Evolutionary conservation across 64 coral and sea anemone genomes (phyloP).

Genomic region (Astreopora myriophthalma): DNA sequence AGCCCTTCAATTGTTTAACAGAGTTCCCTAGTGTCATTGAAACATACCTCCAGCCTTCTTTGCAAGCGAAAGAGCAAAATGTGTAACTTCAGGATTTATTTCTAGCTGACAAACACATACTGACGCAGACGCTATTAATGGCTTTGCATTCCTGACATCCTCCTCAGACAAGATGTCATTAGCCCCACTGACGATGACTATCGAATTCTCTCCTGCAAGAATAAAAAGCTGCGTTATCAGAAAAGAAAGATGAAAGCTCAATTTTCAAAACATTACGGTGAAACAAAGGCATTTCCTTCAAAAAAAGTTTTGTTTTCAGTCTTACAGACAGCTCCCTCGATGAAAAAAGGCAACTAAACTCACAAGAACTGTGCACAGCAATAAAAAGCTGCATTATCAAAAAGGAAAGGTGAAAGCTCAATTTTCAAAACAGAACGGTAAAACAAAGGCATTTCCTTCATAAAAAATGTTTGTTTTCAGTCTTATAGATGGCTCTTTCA

Average conservation of each 20-base stretch:
- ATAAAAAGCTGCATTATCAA: not conserved
- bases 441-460: too few species aligned
- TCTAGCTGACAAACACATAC: conserved; percentile 96
- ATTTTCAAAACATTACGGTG: too few species aligned
- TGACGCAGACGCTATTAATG: conserved; percentile 78
- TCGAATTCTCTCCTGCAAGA: conserved; percentile 93
- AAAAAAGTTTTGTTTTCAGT: too few species aligned
- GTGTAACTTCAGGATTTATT: conserved; percentile 95
- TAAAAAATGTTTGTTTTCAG: too few species aligned
- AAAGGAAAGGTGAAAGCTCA: not conserved
- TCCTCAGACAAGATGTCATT: conserved; percentile 85
- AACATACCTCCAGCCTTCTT: conserved; percentile 88
- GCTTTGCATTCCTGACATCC: conserved; percentile 79
- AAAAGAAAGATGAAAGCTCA: not conserved
- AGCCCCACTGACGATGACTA: conserved; percentile 94
- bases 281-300: too few species aligned
- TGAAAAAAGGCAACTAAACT: too few species aligned
- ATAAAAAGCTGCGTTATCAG: not conserved
- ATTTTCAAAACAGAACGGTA: too few species aligned
- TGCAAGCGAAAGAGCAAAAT: conserved; percentile 81
- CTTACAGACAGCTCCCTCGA: too few species aligned
- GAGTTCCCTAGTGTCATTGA: not conserved
- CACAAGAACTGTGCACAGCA: too few species aligned
- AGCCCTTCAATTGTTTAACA: not conserved
- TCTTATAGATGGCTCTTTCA: too few species aligned